Percentiles rank a stretch among this genome's conserved stretches.
Evolutionary conservation across 2,888 invertebrate genomes (phyloP).

Genomic region (Stenotaenia linearis): DNA sequence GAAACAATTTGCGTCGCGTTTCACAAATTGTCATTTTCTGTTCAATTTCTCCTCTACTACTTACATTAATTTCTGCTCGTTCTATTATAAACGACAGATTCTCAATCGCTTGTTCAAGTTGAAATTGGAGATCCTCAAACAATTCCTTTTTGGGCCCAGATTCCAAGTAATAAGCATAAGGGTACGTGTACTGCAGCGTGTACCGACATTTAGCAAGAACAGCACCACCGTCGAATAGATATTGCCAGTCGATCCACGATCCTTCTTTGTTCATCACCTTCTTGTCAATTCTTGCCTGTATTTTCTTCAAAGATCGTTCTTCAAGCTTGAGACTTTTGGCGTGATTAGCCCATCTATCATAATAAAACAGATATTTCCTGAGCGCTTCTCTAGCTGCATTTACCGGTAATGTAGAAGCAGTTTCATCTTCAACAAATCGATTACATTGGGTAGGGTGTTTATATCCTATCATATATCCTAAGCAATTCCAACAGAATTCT

Average conservation of each 20-base stretch:
- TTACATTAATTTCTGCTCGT: constrained; percentile 93
- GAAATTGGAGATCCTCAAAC: constrained; percentile 80
- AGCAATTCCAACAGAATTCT: constrained; percentile 99
- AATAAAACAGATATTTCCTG: constrained; percentile 96
- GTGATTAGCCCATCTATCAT: constrained; percentile 60
- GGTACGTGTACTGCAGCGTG: constrained; percentile 97
- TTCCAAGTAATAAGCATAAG: constrained; percentile 99
- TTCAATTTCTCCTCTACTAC: constrained; percentile 47
- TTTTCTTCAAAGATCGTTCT: constrained; percentile 83
- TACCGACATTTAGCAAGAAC: constrained; percentile 93
- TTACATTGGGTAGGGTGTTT: not conserved
- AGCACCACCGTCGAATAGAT: constrained; percentile 86
- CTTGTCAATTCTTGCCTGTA: constrained; percentile 83
- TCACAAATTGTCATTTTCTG: not conserved
- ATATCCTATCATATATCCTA: constrained; percentile 54
- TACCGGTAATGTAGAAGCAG: too few species aligned
- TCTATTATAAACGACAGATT: constrained; percentile 99
- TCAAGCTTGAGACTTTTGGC: constrained; percentile 62
- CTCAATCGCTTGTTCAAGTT: constrained; percentile 97
- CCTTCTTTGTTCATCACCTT: constrained; percentile 85
- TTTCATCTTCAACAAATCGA: too few species aligned
- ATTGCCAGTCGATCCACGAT: constrained; percentile 99
- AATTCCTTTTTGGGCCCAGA: not conserved
- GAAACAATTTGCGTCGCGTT: too few species aligned
- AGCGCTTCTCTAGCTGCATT: constrained; percentile 93